phyloP scores from a whole-genome alignment of 1,140 invertebrate genomes.

The Lepidurus couesii region DNA sequence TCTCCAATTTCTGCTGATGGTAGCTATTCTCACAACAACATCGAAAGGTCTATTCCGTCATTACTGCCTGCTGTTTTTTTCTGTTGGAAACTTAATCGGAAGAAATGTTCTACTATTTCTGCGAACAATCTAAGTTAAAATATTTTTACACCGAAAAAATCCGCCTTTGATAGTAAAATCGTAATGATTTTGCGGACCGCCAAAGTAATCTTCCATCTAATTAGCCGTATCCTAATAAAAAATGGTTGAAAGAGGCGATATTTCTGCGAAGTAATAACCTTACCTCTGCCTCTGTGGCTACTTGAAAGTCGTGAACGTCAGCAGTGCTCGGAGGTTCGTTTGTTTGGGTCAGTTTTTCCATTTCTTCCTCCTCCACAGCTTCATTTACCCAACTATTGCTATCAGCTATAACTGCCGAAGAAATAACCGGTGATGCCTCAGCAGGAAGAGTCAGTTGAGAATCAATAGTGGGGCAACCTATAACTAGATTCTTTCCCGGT shows the following conservation, averaged over 20 bases:
- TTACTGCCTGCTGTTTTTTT: background rate
- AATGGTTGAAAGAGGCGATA: background rate
- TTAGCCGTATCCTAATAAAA: background rate
- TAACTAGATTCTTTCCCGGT: background rate
- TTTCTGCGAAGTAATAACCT: background rate
- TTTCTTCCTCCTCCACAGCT: background rate
- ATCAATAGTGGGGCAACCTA: slow-evolving; percentile 1
- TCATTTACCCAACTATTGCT: background rate
- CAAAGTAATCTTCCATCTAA: background rate
- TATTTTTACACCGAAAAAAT: too few species aligned
- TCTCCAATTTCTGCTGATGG: background rate
- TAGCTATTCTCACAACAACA: slow-evolving; percentile 9
- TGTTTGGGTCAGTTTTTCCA: background rate
- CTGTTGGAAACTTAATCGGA: background rate
- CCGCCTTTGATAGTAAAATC: too few species aligned
- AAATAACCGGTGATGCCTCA: slow-evolving; percentile 21
- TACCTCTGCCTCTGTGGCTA: background rate
- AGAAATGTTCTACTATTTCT: background rate
- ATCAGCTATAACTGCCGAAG: background rate
- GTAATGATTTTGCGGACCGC: too few species aligned
- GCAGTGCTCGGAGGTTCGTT: background rate
- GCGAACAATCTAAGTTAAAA: background rate
- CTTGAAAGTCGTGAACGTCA: background rate
- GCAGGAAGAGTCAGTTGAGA: slow-evolving; percentile 18
- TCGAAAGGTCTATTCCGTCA: background rate